A percentile compares a stretch with the other conserved stretches of the same genome.
phyloP scores from a whole-genome alignment of 2,888 invertebrate species.

The Troides oblongomaculatus region DNA sequence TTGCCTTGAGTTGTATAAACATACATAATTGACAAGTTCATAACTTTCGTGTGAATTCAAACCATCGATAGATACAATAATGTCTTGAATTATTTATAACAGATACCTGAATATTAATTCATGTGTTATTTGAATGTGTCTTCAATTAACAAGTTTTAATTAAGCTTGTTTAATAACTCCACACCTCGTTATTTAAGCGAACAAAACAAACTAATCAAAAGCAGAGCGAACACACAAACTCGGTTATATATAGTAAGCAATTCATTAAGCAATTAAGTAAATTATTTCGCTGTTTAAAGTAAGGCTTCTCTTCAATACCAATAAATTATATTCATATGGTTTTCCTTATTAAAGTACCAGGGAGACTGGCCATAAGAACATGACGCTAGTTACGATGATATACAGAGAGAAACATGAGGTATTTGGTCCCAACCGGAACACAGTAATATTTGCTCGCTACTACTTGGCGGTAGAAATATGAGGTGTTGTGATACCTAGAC shows the following conservation, averaged over 20 bases:
- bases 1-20: too few relatives aligned
- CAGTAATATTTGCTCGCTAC: too few relatives aligned
- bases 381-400: too few relatives aligned
- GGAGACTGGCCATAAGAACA: too few relatives aligned
- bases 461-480: too few relatives aligned
- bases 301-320: neutral
- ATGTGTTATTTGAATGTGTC: neutral
- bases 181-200: slow-evolving; percentile 10
- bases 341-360: too few relatives aligned
- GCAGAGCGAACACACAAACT: slow-evolving; percentile 1
- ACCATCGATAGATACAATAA: neutral
- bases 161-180: neutral
- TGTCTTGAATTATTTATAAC: neutral
- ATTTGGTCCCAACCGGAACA: too few relatives aligned
- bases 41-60: neutral
- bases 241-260: slow-evolving; percentile 1
- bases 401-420: too few relatives aligned
- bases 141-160: slow-evolving; percentile 6
- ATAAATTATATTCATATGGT: too few relatives aligned
- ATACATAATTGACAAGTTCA: too few relatives aligned
- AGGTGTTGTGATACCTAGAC: too few relatives aligned
- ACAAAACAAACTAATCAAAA: slow-evolving; percentile 25
- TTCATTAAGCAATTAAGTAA: slow-evolving; percentile 13
- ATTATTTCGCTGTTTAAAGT: neutral
- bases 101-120: neutral